phyloP scores from a whole-genome alignment of 2,113 vertebrate genomes.

The Rousettus leschenaultii region DNA sequence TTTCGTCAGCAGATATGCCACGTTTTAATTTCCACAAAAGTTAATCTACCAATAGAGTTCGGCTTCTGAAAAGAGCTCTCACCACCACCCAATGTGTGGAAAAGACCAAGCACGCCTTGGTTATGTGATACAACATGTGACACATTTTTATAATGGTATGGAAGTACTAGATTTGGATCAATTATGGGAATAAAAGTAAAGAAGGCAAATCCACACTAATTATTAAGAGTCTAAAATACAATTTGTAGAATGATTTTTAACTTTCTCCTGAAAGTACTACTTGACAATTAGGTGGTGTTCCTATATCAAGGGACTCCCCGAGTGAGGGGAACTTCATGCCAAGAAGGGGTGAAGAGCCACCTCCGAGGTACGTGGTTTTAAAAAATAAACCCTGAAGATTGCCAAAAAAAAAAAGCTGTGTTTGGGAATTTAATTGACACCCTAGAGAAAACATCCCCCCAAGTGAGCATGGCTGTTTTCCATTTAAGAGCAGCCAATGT shows the following conservation, averaged over 20 bases:
- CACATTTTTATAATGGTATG: no score
- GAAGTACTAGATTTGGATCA: no score
- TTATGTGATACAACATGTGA: no score
- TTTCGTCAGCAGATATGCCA: no score
- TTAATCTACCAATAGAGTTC: no score
- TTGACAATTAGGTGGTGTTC: neutral
- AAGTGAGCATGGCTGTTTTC: neutral
- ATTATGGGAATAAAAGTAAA: neutral
- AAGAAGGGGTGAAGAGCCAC: neutral
- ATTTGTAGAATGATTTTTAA: no score
- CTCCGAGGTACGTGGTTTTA: neutral
- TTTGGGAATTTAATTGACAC: neutral
- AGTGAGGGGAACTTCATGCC: accelerated
- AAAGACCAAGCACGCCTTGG: no score
- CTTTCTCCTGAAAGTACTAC: no score
- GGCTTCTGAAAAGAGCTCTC: no score
- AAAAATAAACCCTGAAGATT: neutral
- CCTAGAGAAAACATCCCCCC: neutral
- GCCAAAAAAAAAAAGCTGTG: neutral
- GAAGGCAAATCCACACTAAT: neutral
- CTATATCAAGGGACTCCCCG: no score
- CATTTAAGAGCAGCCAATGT: neutral
- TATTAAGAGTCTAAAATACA: neutral
- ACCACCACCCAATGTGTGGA: no score
- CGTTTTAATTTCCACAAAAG: no score